These are phyloP conservation scores for Pipistrellus nathusii DNA, from an alignment of 2,797 vertebrate genomes.

Conservation along the genomic window DNA sequence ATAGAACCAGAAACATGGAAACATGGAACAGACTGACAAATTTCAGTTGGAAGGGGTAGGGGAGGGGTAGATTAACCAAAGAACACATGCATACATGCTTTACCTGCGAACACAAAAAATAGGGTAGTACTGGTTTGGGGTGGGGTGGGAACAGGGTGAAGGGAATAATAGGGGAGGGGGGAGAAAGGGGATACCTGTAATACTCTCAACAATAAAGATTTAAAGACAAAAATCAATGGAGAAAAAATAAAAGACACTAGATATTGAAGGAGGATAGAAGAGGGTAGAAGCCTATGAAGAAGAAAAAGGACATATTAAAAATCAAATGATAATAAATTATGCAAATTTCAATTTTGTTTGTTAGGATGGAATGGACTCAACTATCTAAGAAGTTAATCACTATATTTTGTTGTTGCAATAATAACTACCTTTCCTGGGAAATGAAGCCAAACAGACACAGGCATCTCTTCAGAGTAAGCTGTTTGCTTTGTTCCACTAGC, in stretches of 20 bases:
- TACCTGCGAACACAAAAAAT: too few relatives aligned
- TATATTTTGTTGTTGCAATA: not conserved
- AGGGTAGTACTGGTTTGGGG: too few relatives aligned
- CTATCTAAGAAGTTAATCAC: not conserved
- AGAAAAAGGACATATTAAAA: not conserved
- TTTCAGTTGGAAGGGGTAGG: too few relatives aligned
- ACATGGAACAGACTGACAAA: too few relatives aligned
- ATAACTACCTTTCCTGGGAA: not conserved
- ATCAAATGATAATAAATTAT: not conserved
- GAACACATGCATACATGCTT: too few relatives aligned
- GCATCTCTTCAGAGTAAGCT: not conserved
- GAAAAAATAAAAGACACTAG: not conserved
- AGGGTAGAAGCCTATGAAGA: not conserved
- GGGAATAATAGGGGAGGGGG: too few relatives aligned
- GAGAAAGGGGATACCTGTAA: too few relatives aligned
- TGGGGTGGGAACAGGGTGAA: too few relatives aligned
- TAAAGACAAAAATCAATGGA: too few relatives aligned
- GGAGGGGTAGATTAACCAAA: too few relatives aligned
- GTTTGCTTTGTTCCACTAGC: not conserved
- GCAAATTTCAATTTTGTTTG: not conserved
- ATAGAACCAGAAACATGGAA: too few relatives aligned
- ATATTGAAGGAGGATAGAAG: not conserved
- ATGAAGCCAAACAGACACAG: not conserved
- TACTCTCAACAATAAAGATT: too few relatives aligned
- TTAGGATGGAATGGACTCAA: not conserved